A percentile compares a stretch with the other conserved stretches of the same genome.
phyloP scores from a whole-genome alignment of 1,140 invertebrate genomes.

The Plectrocnemia conspersa region DNA sequence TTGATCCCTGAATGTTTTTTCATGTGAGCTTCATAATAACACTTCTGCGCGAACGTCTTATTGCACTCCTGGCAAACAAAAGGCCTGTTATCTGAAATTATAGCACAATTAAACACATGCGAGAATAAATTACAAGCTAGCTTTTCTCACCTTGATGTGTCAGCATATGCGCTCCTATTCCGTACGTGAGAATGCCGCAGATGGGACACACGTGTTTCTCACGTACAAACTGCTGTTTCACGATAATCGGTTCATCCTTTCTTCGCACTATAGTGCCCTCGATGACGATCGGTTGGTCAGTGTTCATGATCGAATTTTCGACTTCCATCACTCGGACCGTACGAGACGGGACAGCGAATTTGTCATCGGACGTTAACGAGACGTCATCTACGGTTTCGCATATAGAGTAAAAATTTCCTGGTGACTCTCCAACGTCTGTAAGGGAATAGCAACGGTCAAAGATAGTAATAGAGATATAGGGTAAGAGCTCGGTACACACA shows the following conservation, averaged over 20 bases:
- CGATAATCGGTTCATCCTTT: background rate
- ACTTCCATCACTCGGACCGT: too few species aligned
- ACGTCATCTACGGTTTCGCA: too few species aligned
- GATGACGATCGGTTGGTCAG: too few species aligned
- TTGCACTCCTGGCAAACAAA: constrained; percentile 62
- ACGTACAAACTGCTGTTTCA: background rate
- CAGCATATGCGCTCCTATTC: constrained; percentile 45
- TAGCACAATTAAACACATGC: background rate
- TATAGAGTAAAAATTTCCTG: too few species aligned
- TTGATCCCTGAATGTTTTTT: constrained; percentile 68
- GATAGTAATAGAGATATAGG: too few species aligned
- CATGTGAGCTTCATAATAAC: constrained; percentile 54
- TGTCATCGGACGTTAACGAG: too few species aligned
- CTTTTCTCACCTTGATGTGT: constrained; percentile 46
- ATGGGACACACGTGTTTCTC: constrained; percentile 49
- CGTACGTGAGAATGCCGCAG: constrained; percentile 48
- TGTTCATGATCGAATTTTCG: too few species aligned
- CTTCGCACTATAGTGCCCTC: too few species aligned
- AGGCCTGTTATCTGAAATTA: constrained; percentile 52
- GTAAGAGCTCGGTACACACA: too few species aligned
- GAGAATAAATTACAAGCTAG: background rate
- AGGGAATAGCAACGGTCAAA: too few species aligned
- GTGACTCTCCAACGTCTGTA: too few species aligned
- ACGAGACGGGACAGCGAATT: too few species aligned
- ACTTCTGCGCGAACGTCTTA: constrained; percentile 54